Evolutionary conservation across 1,140 invertebrate species (phyloP).

Genomic region (Dreissena polymorpha): DNA sequence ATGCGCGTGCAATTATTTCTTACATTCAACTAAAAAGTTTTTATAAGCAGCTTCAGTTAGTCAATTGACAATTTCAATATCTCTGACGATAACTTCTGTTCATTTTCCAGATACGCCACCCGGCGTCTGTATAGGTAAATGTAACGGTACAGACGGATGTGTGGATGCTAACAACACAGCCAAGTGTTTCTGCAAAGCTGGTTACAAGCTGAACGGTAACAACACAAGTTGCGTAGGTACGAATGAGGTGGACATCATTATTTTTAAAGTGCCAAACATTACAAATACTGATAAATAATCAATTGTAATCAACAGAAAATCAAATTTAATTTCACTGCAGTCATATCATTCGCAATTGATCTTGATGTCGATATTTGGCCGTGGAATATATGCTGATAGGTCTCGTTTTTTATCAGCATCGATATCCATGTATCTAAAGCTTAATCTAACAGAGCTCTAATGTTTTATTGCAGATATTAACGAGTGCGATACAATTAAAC

Average conservation of each 20-base stretch:
- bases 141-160: constrained; percentile 39
- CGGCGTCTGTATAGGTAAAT: constrained; percentile 21
- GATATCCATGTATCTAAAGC: neutral
- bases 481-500: neutral
- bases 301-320: neutral
- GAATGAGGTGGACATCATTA: neutral
- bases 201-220: constrained; percentile 17
- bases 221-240: constrained; percentile 27
- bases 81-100: neutral
- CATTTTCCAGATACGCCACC: neutral
- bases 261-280: neutral
- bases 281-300: neutral
- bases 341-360: neutral
- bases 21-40: neutral
- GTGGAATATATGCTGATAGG: neutral
- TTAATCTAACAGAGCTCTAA: neutral
- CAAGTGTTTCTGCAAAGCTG: constrained; percentile 36
- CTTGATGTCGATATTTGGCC: neutral
- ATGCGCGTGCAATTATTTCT: neutral
- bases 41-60: neutral
- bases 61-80: neutral
- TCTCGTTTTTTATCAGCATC: neutral
- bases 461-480: neutral
- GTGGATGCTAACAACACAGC: constrained; percentile 13
- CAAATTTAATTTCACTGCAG: neutral